Evolutionary conservation across 2,797 vertebrate genomes (phyloP).

Genomic region (Clamator glandarius): DNA sequence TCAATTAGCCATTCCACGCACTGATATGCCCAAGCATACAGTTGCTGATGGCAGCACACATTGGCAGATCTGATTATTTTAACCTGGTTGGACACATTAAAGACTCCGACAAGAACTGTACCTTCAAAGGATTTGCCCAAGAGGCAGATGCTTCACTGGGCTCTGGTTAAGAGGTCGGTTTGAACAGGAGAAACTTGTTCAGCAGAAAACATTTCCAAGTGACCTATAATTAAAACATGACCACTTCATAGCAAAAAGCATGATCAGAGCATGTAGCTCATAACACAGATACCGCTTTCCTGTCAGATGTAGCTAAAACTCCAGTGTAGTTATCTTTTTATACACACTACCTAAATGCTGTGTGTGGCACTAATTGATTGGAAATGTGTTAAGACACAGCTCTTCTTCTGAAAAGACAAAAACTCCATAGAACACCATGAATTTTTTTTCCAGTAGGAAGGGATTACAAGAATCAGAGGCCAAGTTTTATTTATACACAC

Average conservation of each 20-base stretch:
- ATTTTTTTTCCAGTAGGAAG: not conserved
- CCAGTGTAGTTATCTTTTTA: not conserved
- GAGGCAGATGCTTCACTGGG: not conserved
- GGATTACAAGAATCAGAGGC: not conserved
- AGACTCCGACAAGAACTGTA: not conserved
- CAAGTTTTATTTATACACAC: not conserved
- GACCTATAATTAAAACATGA: not conserved
- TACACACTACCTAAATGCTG: not conserved
- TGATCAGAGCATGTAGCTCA: rapidly evolving
- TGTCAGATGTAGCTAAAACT: not conserved
- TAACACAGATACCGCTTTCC: not conserved
- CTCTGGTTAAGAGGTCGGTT: not conserved
- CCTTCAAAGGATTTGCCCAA: not conserved
- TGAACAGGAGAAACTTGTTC: not conserved
- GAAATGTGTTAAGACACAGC: not conserved
- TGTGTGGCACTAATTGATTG: not conserved
- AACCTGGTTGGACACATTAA: not conserved
- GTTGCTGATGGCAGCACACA: conserved; percentile 15
- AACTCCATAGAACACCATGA: not conserved
- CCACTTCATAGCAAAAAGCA: not conserved
- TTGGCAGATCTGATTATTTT: not conserved
- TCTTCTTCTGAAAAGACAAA: not conserved
- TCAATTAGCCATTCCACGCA: not conserved
- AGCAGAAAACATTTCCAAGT: not conserved
- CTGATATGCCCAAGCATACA: not conserved